Evolutionary conservation across 2,888 invertebrate species (phyloP), one percentile per base, ranked within the genome.

Genomic region (Harpalus rubripes): DNA sequence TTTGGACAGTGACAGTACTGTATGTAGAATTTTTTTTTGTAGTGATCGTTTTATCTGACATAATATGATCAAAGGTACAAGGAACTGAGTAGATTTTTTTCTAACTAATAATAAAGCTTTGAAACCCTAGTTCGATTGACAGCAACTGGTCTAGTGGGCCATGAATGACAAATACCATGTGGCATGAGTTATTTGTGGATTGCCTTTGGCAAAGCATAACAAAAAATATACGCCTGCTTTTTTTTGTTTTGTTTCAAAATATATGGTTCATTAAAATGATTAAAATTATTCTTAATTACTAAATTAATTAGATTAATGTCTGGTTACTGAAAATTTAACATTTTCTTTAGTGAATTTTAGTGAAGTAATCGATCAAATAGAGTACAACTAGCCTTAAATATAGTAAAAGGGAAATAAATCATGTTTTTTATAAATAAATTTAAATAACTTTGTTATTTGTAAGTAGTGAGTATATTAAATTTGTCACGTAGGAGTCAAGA

Each of bases 81-180:
- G 1, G 39, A 65, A 68, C 26, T n/a, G n/a, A 68, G 32, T 68
- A 65, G 32, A 65, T 65, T 65, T 68, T 39, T 68, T 68, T 68
- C 32, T 68, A 39, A 68, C 68, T 68, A 68, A 68, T 68, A 68
- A 68, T 68, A 63, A 26, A 63, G 41, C 68, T 39, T 52, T 16
- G 58, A 79, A 59, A 61, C 59, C 79, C 15, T 39, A 56, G 32
- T 39, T 61, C 22, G 61, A 81, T 81, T 81, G 81, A 81, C 81
- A 81, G 44, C 81, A 12, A 16, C 59, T 16, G 41, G 81, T 52
- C 81, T 81, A 81, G 81, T 68, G 44, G 52, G 81, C 65, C 81
- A 65, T 81, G 82, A 82, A 39, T 65, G 82, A 82, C 72, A 82
- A 82, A 58, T 72, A 16, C 82, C 82, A 82, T 72, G 72, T 82